A percentile compares a stretch with the other conserved stretches of the same genome.
These are phyloP conservation scores for Tetraneura akinire DNA, from an alignment of 1,140 invertebrate species.

Conservation along the genomic window DNA sequence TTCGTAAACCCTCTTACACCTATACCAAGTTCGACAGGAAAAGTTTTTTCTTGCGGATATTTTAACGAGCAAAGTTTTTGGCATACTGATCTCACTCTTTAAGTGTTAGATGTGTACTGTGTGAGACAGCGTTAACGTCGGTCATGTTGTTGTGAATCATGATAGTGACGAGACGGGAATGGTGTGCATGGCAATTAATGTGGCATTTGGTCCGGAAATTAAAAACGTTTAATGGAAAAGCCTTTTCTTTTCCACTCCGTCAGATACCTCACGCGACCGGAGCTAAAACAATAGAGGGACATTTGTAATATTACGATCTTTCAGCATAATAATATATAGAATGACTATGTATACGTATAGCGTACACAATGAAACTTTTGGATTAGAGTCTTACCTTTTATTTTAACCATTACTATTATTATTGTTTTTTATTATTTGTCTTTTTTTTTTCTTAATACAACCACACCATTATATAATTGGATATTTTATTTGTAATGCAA, in stretches of 20 bases:
- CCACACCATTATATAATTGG: too few relatives aligned
- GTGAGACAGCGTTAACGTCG: not conserved
- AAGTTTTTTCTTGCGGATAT: constrained; percentile 9
- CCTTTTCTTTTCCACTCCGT: constrained; percentile 7
- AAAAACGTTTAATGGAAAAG: constrained; percentile 43
- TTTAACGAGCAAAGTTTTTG: constrained; percentile 35
- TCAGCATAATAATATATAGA: not conserved
- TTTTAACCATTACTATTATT: not conserved
- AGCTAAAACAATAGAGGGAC: constrained; percentile 26
- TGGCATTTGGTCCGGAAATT: constrained; percentile 50
- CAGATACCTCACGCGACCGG: constrained; percentile 12
- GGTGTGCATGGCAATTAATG: not conserved
- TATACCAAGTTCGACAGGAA: not conserved
- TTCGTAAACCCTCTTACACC: too few relatives aligned
- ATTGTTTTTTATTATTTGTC: not conserved
- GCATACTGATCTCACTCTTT: not conserved
- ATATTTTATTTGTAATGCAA: too few relatives aligned
- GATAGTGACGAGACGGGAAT: not conserved
- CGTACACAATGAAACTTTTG: not conserved
- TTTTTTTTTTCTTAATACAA: too few relatives aligned
- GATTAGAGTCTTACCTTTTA: constrained; percentile 9
- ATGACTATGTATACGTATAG: not conserved
- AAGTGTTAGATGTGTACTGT: not conserved
- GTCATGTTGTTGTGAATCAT: constrained; percentile 2
- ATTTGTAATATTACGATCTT: constrained; percentile 35